Conservation (phyloP, 2,797 vertebrate species). For the Gymnoscopelus braueri region DNA sequence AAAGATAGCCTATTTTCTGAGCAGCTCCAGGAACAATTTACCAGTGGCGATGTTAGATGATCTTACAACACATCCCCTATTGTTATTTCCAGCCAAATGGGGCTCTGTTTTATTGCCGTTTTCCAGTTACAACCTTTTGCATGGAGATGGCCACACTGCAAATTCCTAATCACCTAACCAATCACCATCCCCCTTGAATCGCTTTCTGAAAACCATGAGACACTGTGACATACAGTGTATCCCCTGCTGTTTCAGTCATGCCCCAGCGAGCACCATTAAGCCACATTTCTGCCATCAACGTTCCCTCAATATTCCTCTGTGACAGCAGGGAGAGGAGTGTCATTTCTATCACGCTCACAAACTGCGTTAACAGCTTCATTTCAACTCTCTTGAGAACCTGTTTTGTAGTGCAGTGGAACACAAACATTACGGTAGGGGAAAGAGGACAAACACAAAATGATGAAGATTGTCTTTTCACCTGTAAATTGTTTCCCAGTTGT, state of each 20-base stretch:
- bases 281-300: conserved; percentile 5
- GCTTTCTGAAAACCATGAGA: background rate
- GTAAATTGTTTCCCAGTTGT: too few relatives aligned
- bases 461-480: too few relatives aligned
- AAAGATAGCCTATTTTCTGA: background rate
- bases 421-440: too few relatives aligned
- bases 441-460: too few relatives aligned
- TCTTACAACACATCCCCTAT: conserved; percentile 17
- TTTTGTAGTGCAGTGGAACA: too few relatives aligned
- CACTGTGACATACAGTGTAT: background rate
- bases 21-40: background rate
- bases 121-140: background rate
- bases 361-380: too few relatives aligned
- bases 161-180: background rate
- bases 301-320: background rate
- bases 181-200: background rate
- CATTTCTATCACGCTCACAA: too few relatives aligned
- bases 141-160: background rate
- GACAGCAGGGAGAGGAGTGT: background rate
- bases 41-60: background rate
- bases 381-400: too few relatives aligned
- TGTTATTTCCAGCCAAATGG: background rate
- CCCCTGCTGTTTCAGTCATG: background rate
- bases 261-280: background rate
- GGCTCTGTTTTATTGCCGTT: background rate